These are phyloP conservation scores for Oxycera nigricornis DNA, from an alignment of 2,888 invertebrate genomes.

Conservation along the genomic window DNA sequence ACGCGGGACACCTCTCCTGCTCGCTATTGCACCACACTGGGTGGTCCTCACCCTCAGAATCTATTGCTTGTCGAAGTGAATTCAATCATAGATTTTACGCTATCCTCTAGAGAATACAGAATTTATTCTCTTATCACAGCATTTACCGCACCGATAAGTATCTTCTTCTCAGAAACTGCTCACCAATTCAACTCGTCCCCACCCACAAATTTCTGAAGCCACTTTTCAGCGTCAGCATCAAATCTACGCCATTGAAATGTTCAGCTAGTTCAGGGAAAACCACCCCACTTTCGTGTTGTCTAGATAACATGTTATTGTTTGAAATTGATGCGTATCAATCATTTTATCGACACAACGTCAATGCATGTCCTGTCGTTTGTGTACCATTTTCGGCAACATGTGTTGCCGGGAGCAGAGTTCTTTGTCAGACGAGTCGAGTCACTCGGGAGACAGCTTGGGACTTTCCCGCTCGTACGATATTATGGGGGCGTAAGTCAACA, in stretches of 20 bases:
- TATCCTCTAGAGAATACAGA: background rate
- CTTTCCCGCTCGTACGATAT: background rate
- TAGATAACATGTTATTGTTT: conserved; percentile 29
- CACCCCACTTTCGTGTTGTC: conserved; percentile 5
- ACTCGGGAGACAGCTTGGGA: background rate
- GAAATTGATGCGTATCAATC: conserved; percentile 39
- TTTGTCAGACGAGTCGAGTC: conserved; percentile 11
- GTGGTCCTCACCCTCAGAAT: background rate
- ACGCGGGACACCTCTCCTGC: background rate
- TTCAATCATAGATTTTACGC: conserved; percentile 25
- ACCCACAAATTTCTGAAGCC: conserved; percentile 14
- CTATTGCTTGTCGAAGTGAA: conserved; percentile 1
- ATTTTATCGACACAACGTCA: conserved; percentile 27
- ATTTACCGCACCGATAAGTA: conserved; percentile 14
- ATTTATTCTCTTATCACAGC: conserved; percentile 14
- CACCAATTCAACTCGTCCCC: conserved; percentile 10
- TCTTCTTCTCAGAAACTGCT: background rate
- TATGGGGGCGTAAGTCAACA: background rate
- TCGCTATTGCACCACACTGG: background rate
- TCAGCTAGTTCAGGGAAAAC: background rate
- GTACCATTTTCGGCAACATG: conserved; percentile 12
- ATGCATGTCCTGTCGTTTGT: background rate
- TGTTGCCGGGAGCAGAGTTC: conserved; percentile 3
- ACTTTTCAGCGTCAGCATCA: background rate
- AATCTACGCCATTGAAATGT: background rate